phyloP scores from a whole-genome alignment of 2,888 invertebrate genomes.

The Phengaris alcon region DNA sequence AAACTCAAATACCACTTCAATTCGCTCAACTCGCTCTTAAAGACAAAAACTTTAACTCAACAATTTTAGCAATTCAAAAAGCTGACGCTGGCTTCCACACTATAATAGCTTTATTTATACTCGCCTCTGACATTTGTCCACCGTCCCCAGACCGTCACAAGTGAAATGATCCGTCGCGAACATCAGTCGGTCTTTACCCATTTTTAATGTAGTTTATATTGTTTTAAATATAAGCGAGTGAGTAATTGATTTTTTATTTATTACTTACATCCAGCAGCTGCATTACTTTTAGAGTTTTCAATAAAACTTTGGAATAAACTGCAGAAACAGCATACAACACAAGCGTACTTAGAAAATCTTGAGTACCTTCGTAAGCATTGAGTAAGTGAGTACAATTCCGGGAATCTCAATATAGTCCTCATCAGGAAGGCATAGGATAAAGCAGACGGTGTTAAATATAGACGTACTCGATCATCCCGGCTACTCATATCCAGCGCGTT shows the following conservation, averaged over 20 bases:
- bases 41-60: not conserved
- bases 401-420: constrained; percentile 19
- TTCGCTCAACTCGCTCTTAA: no score
- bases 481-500: not conserved
- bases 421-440: constrained; percentile 9
- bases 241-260: no score
- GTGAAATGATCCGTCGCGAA: not conserved
- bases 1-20: no score
- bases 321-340: no score
- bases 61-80: not conserved
- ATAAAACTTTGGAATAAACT: no score
- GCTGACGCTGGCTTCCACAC: not conserved
- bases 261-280: not conserved
- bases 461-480: not conserved
- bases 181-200: not conserved
- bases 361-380: not conserved
- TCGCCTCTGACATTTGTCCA: not conserved
- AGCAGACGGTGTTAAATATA: constrained; percentile 15
- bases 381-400: not conserved
- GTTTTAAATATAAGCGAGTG: not conserved
- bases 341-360: not conserved
- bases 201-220: not conserved
- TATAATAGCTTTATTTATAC: constrained; percentile 1
- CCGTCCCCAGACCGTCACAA: not conserved
- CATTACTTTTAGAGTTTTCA: no score